Percentiles rank a stretch among this genome's conserved stretches.
phyloP scores from a whole-genome alignment of 1,140 invertebrate species.

The Panonychus citri region DNA sequence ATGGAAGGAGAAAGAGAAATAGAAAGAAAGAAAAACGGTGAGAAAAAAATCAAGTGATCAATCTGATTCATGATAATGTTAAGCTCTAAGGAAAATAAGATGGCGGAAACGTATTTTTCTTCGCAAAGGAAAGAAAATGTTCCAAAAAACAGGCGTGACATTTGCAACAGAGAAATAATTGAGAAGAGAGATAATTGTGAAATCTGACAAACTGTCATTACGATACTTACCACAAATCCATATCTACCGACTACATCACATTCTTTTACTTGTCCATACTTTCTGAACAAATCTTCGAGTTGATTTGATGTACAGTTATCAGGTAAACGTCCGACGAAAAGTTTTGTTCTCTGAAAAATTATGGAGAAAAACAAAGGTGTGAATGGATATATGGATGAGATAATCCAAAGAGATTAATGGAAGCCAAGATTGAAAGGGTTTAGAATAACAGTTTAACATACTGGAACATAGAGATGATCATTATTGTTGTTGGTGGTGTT shows the following conservation, averaged over 20 bases:
- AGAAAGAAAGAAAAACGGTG: too few species aligned
- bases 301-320: constrained; percentile 56
- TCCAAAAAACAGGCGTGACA: neutral
- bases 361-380: too few species aligned
- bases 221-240: constrained; percentile 41
- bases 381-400: too few species aligned
- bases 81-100: neutral
- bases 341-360: constrained; percentile 2
- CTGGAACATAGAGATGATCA: too few species aligned
- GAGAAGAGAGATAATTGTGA: neutral
- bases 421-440: neutral
- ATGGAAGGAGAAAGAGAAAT: too few species aligned
- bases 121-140: neutral
- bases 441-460: too few species aligned
- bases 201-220: too few species aligned
- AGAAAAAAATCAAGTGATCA: too few species aligned
- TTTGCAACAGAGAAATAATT: neutral
- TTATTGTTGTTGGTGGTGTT: too few species aligned
- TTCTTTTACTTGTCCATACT: constrained; percentile 67
- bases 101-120: neutral
- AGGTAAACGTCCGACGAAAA: constrained; percentile 31
- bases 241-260: constrained; percentile 76
- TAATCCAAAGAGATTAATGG: too few species aligned
- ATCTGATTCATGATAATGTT: too few species aligned
- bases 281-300: constrained; percentile 55